phyloP scores from a whole-genome alignment of 1,140 invertebrate genomes.

The Melipona quadrifasciata region DNA sequence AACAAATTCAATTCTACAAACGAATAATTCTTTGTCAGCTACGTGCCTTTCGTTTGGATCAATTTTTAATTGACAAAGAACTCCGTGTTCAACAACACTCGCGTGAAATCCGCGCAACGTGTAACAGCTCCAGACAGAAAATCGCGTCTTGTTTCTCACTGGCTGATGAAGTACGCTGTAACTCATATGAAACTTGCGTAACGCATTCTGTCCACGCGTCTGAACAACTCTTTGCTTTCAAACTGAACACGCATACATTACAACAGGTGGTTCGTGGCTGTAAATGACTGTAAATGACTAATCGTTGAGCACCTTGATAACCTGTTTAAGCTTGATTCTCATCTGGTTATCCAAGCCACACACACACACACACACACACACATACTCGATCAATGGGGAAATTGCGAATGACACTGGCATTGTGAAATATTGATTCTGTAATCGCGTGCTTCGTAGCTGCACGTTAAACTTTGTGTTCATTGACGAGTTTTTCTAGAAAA shows the following conservation, averaged over 20 bases:
- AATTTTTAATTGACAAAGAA: slow-evolving; percentile 1
- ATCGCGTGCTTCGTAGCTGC: neutral
- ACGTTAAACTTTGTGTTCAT: neutral
- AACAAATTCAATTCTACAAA: no score
- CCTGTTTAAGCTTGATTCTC: neutral
- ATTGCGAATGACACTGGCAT: neutral
- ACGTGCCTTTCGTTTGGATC: neutral
- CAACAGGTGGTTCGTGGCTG: slow-evolving; percentile 6
- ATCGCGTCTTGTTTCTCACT: neutral
- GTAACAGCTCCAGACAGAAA: neutral
- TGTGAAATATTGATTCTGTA: neutral
- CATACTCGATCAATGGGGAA: neutral
- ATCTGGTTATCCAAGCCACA: neutral
- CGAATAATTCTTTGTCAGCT: no score
- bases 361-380: no score
- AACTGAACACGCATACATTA: slow-evolving; percentile 11
- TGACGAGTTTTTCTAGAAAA: neutral
- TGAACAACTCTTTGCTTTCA: slow-evolving; percentile 16
- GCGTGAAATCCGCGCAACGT: no score
- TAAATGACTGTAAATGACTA: neutral
- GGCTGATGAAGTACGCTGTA: neutral
- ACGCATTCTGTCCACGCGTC: slow-evolving; percentile 15
- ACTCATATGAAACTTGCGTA: slow-evolving; percentile 4
- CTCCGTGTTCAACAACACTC: neutral
- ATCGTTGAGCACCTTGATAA: neutral